phyloP scores from a whole-genome alignment of 1,140 invertebrate species.

The Drosophila novamexicana region DNA sequence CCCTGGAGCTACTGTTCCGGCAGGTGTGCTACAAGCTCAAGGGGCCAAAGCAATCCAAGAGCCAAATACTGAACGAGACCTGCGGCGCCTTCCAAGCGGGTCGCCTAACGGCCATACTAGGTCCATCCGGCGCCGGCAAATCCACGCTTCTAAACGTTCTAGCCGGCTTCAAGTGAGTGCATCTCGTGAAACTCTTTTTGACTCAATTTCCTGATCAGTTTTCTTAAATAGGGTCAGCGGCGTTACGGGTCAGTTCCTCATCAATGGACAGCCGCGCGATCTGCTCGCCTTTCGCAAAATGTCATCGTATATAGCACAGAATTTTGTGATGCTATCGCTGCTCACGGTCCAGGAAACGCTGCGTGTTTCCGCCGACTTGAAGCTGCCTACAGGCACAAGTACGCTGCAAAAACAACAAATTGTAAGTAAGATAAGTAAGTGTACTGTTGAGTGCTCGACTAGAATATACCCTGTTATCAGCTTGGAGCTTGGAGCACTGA shows the following conservation, averaged over 20 bases:
- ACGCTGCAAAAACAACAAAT: constrained; percentile 59
- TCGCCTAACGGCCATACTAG: constrained; percentile 90
- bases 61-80: constrained; percentile 86
- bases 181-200: too few relatives aligned
- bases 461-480: background rate
- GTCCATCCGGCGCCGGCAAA: constrained; percentile 93
- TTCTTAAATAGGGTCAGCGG: constrained; percentile 52
- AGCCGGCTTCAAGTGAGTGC: constrained; percentile 85
- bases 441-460: background rate
- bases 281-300: constrained; percentile 88
- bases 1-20: constrained; percentile 64
- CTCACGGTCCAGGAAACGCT: constrained; percentile 88
- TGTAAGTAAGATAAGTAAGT: constrained; percentile 30
- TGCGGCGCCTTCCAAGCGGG: constrained; percentile 87
- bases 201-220: background rate
- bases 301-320: constrained; percentile 89
- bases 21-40: constrained; percentile 64
- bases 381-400: constrained; percentile 81
- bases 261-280: constrained; percentile 91
- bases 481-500: too few relatives aligned
- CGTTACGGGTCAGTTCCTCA: constrained; percentile 88
- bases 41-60: constrained; percentile 20
- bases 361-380: constrained; percentile 87
- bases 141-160: constrained; percentile 90
- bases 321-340: constrained; percentile 88